Base-by-base conservation (phyloP, 2,797 vertebrate genomes). In the Sitta carolinensis region DNA sequence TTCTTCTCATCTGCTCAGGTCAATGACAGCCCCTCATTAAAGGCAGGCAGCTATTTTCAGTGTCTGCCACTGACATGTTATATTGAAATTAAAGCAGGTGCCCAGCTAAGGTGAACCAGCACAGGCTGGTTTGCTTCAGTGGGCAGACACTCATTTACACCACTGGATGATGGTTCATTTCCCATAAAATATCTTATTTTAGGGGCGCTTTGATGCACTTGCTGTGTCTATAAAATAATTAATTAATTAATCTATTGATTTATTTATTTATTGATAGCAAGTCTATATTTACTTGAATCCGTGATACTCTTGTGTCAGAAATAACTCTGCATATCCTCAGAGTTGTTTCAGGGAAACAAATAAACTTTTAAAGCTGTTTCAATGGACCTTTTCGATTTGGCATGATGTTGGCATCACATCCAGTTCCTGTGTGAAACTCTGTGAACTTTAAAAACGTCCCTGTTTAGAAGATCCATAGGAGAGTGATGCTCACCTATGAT, bases 141-240 rank as follows among this genome's bases (percentile, higher is more conserved):
- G 57, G 55, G 23, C 32, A 70, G 66, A 69, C 8, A 30, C 11
- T 69, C 17, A 25, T 66, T 84, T 58, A 57, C 30, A 79, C 43
- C 54, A 30, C 36, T 32, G 36, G 18, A 48, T 59, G 26, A 50
- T 5, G 4, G 4, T 23, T 32, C 0, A 0, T 78, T 87, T 93
- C 72, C 78, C 55, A 16, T n/a, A 25, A 69, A 90, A 36, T 4
- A 11, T 87, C 74, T 83, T 92, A 45, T 92, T 94, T 94, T 43
- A 72, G 29, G 20, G 43, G 15, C 81, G 11, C 58, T 89, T 95
- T 93, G 73, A 87, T 66, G 66, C 36, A 15, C 3, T 64, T 47
- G 6, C 16, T 5, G 3, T 38, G 43, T 76, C 32, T 55, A 42
- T n/a, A n/a, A n/a, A n/a, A n/a, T n/a, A n/a, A n/a, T n/a, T n/a